Percentiles rank a stretch among this genome's conserved stretches.
phyloP scores from a whole-genome alignment of 1,140 invertebrate species.

The Drosophila tristis region DNA sequence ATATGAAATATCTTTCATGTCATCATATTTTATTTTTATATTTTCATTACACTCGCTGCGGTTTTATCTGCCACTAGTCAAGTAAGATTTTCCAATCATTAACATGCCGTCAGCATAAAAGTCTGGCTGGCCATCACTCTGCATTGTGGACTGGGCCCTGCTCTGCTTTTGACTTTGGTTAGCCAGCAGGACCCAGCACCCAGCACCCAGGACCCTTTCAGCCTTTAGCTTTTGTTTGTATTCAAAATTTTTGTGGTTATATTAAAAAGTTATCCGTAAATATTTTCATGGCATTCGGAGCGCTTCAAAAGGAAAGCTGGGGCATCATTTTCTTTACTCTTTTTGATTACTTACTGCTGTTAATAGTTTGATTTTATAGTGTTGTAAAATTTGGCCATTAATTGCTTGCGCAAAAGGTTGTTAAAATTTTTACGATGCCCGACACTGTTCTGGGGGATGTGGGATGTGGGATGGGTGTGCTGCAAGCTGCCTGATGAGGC shows the following conservation, averaged over 20 bases:
- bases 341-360: conserved; percentile 24
- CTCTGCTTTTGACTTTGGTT: no score
- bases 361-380: conserved; percentile 54
- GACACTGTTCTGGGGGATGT: neutral
- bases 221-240: conserved; percentile 14
- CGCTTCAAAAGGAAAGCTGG: neutral
- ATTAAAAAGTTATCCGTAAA: conserved; percentile 44
- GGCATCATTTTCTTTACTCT: neutral
- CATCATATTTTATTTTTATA: conserved; percentile 12
- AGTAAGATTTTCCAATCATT: conserved; percentile 53
- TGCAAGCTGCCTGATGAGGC: neutral
- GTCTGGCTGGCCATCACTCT: conserved; percentile 32
- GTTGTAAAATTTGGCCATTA: conserved; percentile 44
- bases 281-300: conserved; percentile 30
- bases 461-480: no score
- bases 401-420: conserved; percentile 33
- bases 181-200: no score
- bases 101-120: conserved; percentile 59
- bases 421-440: conserved; percentile 26
- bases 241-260: conserved; percentile 41
- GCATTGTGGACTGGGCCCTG: neutral
- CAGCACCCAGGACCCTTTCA: conserved; percentile 5
- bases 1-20: conserved; percentile 26
- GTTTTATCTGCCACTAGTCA: conserved; percentile 35
- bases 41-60: conserved; percentile 27